These are phyloP conservation scores for Orchestia grillus DNA, from an alignment of 1,140 invertebrate species.

Conservation along the genomic window DNA sequence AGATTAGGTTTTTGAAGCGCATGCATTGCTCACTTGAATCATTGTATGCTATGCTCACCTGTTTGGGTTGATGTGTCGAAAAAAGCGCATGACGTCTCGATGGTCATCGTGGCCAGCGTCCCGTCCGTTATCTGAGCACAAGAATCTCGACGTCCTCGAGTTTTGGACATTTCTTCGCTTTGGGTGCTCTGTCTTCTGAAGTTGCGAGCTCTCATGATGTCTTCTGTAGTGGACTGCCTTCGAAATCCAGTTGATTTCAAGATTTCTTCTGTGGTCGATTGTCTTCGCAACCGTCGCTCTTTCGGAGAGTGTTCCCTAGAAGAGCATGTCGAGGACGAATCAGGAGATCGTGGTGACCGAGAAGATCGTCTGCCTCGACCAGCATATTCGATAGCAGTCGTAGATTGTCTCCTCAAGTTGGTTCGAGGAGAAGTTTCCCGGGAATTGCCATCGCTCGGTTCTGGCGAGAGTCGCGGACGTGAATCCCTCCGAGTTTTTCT, in stretches of 20 bases:
- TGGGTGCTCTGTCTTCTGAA: conserved; percentile 78
- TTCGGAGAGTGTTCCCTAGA: conserved; percentile 75
- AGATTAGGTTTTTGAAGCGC: background rate
- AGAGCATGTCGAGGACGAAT: conserved; percentile 81
- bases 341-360: conserved; percentile 76
- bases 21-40: background rate
- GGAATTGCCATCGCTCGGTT: conserved; percentile 76
- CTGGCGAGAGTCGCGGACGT: conserved; percentile 83
- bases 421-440: conserved; percentile 64
- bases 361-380: conserved; percentile 71
- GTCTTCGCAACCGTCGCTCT: conserved; percentile 74
- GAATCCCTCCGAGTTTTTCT: conserved; percentile 79
- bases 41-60: conserved; percentile 74
- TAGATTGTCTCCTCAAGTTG: conserved; percentile 68
- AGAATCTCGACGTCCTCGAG: conserved; percentile 85
- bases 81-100: conserved; percentile 90
- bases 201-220: conserved; percentile 91
- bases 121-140: conserved; percentile 91
- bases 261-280: conserved; percentile 92
- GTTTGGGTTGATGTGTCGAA: conserved; percentile 94
- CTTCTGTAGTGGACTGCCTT: conserved; percentile 89
- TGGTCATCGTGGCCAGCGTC: conserved; percentile 92
- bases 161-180: conserved; percentile 72
- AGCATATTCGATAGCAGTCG: conserved; percentile 68
- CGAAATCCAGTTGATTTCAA: conserved; percentile 89